Conservation (phyloP, 2,888 invertebrate species). For the Anorthoa munda region DNA sequence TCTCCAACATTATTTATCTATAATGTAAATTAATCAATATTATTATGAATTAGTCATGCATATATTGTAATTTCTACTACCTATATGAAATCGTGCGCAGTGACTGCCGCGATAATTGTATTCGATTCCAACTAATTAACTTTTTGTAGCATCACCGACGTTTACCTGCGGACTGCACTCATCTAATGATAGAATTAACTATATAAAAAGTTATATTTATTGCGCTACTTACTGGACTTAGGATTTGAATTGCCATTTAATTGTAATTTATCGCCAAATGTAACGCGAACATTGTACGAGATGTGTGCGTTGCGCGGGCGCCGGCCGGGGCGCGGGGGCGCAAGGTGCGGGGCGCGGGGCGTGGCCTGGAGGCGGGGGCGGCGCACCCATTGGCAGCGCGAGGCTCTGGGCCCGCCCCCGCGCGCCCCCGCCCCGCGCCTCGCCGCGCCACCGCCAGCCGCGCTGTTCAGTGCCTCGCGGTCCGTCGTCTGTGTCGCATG, state of each 20-base stretch:
- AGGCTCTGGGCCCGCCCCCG: slow-evolving; percentile 74
- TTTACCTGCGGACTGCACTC: slow-evolving; percentile 41
- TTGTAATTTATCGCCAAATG: slow-evolving; percentile 67
- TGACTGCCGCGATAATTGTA: slow-evolving; percentile 40
- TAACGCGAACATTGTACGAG: slow-evolving; percentile 61
- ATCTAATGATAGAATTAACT: slow-evolving; percentile 51
- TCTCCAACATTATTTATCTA: slow-evolving; percentile 1
- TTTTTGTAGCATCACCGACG: slow-evolving; percentile 29
- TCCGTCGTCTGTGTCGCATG: slow-evolving; percentile 81
- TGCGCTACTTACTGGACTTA: slow-evolving; percentile 56
- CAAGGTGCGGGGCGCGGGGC: slow-evolving; percentile 66
- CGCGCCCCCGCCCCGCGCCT: slow-evolving; percentile 76
- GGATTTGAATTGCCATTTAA: slow-evolving; percentile 62
- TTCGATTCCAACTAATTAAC: slow-evolving; percentile 51
- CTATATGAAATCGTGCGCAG: slow-evolving; percentile 32
- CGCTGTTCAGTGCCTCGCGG: slow-evolving; percentile 85
- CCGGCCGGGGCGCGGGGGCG: slow-evolving; percentile 54
- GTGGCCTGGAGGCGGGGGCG: slow-evolving; percentile 68
- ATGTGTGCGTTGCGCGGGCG: slow-evolving; percentile 62
- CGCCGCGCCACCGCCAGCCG: slow-evolving; percentile 72
- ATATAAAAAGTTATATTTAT: slow-evolving; percentile 57
- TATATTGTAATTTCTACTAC: slow-evolving; percentile 27
- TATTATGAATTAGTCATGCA: slow-evolving; percentile 37
- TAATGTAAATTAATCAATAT: slow-evolving; percentile 7
- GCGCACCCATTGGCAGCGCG: slow-evolving; percentile 67